Percentiles rank a stretch among this genome's conserved stretches.
Evolutionary conservation across 2,888 invertebrate species (phyloP).

Genomic region (Bembecia ichneumoniformis): DNA sequence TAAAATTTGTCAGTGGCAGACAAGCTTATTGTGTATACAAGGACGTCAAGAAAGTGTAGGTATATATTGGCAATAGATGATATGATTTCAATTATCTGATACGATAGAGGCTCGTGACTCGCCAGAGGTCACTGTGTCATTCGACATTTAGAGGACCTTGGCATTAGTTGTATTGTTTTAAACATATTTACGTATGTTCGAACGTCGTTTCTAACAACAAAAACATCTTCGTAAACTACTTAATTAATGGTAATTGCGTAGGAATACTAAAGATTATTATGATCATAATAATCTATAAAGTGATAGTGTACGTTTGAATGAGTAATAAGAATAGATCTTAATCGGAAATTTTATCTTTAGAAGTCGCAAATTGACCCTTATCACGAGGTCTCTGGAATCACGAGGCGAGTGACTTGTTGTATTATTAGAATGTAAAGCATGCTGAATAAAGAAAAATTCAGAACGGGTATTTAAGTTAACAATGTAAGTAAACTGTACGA

Average conservation of each 20-base stretch:
- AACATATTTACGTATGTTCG: neutral
- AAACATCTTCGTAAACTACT: too few species aligned
- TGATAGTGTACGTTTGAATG: constrained; percentile 8
- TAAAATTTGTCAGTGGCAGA: too few species aligned
- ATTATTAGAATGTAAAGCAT: neutral
- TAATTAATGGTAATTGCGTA: too few species aligned
- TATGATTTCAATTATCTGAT: constrained; percentile 54
- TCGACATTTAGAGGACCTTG: constrained; percentile 51
- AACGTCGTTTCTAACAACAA: too few species aligned
- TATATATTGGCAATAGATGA: constrained; percentile 49
- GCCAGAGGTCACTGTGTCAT: constrained; percentile 33
- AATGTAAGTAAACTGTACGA: neutral
- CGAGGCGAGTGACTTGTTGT: constrained; percentile 9
- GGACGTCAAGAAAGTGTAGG: constrained; percentile 26
- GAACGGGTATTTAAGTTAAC: neutral
- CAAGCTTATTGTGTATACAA: constrained; percentile 20
- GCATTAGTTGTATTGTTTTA: constrained; percentile 12
- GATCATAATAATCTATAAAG: neutral
- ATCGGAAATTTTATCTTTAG: constrained; percentile 23
- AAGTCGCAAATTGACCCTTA: constrained; percentile 21
- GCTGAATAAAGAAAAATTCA: neutral
- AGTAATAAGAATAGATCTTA: constrained; percentile 17
- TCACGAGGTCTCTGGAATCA: constrained; percentile 20
- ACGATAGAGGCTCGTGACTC: constrained; percentile 50
- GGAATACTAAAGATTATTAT: too few species aligned